Conservation (phyloP, 2,797 vertebrate species). For the Meriones psammophilus region DNA sequence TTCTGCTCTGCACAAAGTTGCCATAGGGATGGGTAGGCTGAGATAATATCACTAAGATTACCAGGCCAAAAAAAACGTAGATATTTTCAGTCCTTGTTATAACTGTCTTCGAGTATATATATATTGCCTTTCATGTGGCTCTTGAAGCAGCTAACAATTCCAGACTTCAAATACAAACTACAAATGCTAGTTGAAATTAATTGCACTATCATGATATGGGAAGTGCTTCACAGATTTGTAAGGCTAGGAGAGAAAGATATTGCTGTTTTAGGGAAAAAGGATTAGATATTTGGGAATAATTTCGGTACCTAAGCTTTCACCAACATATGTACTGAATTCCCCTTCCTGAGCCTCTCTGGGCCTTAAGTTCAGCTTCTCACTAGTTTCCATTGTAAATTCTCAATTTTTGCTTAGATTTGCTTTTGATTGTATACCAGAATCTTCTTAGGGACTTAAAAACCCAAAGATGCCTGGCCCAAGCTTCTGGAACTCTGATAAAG, state of each 20-base stretch:
- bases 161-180: background rate
- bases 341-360: background rate
- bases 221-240: conserved; percentile 1
- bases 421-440: background rate
- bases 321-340: background rate
- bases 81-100: background rate
- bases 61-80: background rate
- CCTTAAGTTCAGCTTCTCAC: background rate
- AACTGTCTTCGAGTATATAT: background rate
- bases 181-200: conserved; percentile 27
- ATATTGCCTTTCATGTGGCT: background rate
- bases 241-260: background rate
- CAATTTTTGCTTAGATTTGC: background rate
- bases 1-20: background rate
- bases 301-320: background rate
- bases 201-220: background rate
- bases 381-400: background rate
- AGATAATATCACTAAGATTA: background rate
- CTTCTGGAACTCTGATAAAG: background rate
- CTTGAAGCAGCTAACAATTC: background rate
- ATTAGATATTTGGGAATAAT: conserved; percentile 2
- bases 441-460: background rate
- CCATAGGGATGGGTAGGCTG: background rate
- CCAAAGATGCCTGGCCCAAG: background rate
- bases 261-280: background rate